Conservation (phyloP, 2,113 vertebrate genomes). For the Oreamnos americanus region DNA sequence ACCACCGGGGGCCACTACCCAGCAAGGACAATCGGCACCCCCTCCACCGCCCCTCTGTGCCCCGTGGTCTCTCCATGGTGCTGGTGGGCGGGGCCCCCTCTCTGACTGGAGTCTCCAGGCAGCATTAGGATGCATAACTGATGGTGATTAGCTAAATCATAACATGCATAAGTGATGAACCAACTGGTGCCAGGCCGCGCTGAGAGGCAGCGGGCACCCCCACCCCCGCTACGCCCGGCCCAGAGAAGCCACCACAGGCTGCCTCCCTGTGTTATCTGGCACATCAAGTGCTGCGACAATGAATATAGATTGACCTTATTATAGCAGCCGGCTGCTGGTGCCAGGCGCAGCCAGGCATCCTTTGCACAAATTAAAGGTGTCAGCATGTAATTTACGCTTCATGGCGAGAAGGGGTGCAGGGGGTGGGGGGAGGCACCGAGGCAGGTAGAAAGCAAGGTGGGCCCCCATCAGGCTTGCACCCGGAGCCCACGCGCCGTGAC, state of each 20-base stretch:
- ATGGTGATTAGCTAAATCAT: conserved; percentile 85
- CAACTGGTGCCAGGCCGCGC: conserved; percentile 73
- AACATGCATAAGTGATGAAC: conserved; percentile 82
- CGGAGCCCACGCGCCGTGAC: conserved; percentile 71
- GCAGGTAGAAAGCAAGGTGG: conserved; percentile 70
- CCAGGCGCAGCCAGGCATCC: conserved; percentile 84
- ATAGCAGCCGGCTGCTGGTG: conserved; percentile 84
- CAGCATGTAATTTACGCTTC: conserved; percentile 86
- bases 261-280: conserved; percentile 79
- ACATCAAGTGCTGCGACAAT: conserved; percentile 84
- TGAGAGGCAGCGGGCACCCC: conserved; percentile 65
- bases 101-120: conserved; percentile 69
- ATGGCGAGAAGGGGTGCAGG: conserved; percentile 68
- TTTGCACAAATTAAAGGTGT: conserved; percentile 86
- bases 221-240: conserved; percentile 65
- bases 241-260: conserved; percentile 73
- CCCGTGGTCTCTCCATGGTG: neutral
- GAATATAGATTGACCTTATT: conserved; percentile 91
- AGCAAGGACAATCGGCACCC: neutral
- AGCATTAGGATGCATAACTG: conserved; percentile 77
- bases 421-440: conserved; percentile 57
- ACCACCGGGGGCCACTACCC: neutral
- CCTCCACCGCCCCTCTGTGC: neutral
- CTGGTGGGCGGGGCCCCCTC: neutral
- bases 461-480: conserved; percentile 67